Percentiles rank a stretch among this genome's conserved stretches.
phyloP scores from a whole-genome alignment of 2,113 vertebrate species.

The Halichoerus grypus region DNA sequence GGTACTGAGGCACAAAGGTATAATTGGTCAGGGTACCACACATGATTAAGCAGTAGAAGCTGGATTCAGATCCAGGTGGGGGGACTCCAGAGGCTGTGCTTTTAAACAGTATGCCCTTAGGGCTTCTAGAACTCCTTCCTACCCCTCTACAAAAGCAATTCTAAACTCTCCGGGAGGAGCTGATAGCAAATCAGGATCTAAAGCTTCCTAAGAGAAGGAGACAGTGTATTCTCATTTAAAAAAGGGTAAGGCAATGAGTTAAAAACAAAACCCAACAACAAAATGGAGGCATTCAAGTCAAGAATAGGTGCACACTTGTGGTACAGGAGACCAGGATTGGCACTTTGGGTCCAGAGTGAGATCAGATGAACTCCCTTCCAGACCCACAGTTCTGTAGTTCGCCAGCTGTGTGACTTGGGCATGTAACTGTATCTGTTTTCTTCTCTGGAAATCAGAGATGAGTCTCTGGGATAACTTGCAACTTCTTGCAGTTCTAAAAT shows the following conservation, averaged over 20 bases:
- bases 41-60: neutral
- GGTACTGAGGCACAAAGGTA: neutral
- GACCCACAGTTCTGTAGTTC: neutral
- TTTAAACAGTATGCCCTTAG: neutral
- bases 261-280: neutral
- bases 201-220: neutral
- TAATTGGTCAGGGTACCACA: neutral
- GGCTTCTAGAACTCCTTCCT: neutral
- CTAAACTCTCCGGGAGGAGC: neutral
- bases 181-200: neutral
- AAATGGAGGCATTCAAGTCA: neutral
- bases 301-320: neutral
- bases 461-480: neutral
- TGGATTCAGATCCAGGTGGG: neutral
- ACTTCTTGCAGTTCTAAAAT: conserved; percentile 27
- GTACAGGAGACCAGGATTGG: neutral
- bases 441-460: neutral
- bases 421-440: neutral
- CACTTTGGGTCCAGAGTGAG: neutral
- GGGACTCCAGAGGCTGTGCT: neutral
- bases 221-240: neutral
- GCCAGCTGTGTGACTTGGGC: neutral
- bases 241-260: neutral
- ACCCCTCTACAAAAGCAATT: neutral
- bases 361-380: neutral